Evolutionary conservation across 2,113 vertebrate genomes (phyloP), one percentile per base, ranked within the genome.

Genomic region (Lanius collurio): DNA sequence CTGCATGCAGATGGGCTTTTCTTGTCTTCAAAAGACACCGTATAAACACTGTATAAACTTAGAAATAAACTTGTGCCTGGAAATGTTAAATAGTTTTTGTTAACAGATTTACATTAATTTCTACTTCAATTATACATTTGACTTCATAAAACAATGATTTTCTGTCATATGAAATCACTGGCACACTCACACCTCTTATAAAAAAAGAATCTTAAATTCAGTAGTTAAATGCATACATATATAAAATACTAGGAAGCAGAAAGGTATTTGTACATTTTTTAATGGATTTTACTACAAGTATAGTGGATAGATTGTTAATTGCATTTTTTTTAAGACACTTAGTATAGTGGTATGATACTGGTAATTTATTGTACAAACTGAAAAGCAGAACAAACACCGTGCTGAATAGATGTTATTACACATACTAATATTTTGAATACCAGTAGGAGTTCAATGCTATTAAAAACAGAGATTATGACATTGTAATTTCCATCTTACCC

Each of bases 1-100:
- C 6, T 33, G 9, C 20, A 82, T 2, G 2, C 8, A 57, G 35
- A 41, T 15, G 2, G 2, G 1, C 0, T 33, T 59, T 39, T 14
- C 27, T 39, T 7, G 5, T 53, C 30, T 63, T 53, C 37, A 44
- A 31, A 76, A 67, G 83, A 23, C 7, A 56, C 4, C 6, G 8
- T 6, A 20, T 15, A 69, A 60, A 23, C 7, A 56, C 4, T 7
- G 8, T 6, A 20, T 15, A 69, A 60, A 87, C 15, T 30, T 67
- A 50, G 33, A 87, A 84, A 84, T 42, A 44, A 65, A 62, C 14
- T 33, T 60, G 6, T 47, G 33, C 10, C 53, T 46, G 22, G 10
- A 89, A 81, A 77, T 15, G 14, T n/a, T 49, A 35, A 70, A 26
- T 21, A 52, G 3, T 15, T 83, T 69, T 31, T 57, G 22, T 16